Conservation (phyloP, 1,140 invertebrate species). For the Drusus annulatus region DNA sequence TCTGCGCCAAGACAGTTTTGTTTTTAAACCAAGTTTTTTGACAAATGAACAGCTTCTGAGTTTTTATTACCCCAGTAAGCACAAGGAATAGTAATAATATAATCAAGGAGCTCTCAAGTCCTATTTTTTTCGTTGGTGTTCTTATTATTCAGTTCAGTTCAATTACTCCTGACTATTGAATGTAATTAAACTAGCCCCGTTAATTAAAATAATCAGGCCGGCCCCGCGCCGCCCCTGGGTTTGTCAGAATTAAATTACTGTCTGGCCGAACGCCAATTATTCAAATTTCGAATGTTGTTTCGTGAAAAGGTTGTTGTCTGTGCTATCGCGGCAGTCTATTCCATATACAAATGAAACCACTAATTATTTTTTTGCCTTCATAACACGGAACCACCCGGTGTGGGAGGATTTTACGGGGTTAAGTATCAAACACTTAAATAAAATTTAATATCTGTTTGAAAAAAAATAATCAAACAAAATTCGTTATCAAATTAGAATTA, state of each 20-base stretch:
- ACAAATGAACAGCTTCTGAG: too few relatives aligned
- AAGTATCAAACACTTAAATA: background rate
- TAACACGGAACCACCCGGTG: too few relatives aligned
- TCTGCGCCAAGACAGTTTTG: too few relatives aligned
- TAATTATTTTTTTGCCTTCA: background rate
- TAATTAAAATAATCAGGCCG: slow-evolving; percentile 36
- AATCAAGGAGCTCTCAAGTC: too few relatives aligned
- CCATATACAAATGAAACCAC: slow-evolving; percentile 19
- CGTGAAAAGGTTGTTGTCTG: slow-evolving; percentile 39
- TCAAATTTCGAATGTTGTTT: slow-evolving; percentile 51
- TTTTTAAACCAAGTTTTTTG: too few relatives aligned
- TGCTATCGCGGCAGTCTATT: slow-evolving; percentile 7
- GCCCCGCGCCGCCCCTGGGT: slow-evolving; percentile 41
- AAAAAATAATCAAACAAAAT: too few relatives aligned
- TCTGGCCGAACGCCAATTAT: slow-evolving; percentile 51
- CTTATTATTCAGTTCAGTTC: slow-evolving; percentile 1
- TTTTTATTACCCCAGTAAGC: too few relatives aligned
- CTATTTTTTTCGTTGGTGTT: background rate
- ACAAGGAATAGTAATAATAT: too few relatives aligned
- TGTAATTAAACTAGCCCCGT: slow-evolving; percentile 34
- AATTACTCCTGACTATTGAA: slow-evolving; percentile 21
- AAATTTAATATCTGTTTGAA: background rate
- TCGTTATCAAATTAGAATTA: too few relatives aligned
- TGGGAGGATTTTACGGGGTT: background rate
- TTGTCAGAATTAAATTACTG: slow-evolving; percentile 43